These are phyloP conservation scores for Drosophila parabipectinata DNA, from an alignment of 1,140 invertebrate species.

Conservation along the genomic window DNA sequence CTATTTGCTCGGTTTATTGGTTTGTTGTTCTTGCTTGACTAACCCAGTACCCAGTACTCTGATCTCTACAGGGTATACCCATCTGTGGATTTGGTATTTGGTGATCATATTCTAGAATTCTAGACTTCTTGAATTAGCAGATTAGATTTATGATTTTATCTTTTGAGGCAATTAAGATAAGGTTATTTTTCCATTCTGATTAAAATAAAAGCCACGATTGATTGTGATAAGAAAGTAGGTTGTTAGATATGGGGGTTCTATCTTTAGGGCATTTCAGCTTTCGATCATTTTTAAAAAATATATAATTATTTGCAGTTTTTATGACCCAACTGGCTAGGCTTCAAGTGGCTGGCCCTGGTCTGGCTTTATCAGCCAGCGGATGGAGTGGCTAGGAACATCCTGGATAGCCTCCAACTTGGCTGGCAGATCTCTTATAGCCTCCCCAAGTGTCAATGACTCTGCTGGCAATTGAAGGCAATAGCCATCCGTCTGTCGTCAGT, in stretches of 20 bases:
- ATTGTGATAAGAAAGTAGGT: not conserved
- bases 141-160: slow-evolving; percentile 33
- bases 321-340: slow-evolving; percentile 38
- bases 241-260: not conserved
- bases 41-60: slow-evolving; percentile 3
- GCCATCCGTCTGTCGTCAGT: slow-evolving; percentile 21
- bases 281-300: slow-evolving; percentile 26
- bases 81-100: too few relatives aligned
- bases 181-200: not conserved
- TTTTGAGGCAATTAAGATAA: slow-evolving; percentile 15
- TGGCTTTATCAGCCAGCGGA: too few relatives aligned
- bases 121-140: slow-evolving; percentile 1
- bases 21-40: slow-evolving; percentile 30
- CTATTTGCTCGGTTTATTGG: slow-evolving; percentile 36
- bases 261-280: slow-evolving; percentile 9
- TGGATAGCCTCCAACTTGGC: not conserved
- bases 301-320: slow-evolving; percentile 17
- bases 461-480: slow-evolving; percentile 56
- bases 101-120: too few relatives aligned
- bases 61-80: not conserved
- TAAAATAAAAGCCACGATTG: not conserved
- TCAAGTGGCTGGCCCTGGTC: slow-evolving; percentile 26
- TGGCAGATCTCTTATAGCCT: slow-evolving; percentile 33
- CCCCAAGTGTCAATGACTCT: slow-evolving; percentile 73
- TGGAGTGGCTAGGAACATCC: too few relatives aligned